Conservation (phyloP, 2,797 vertebrate species). For the Spinus olivaceus region DNA sequence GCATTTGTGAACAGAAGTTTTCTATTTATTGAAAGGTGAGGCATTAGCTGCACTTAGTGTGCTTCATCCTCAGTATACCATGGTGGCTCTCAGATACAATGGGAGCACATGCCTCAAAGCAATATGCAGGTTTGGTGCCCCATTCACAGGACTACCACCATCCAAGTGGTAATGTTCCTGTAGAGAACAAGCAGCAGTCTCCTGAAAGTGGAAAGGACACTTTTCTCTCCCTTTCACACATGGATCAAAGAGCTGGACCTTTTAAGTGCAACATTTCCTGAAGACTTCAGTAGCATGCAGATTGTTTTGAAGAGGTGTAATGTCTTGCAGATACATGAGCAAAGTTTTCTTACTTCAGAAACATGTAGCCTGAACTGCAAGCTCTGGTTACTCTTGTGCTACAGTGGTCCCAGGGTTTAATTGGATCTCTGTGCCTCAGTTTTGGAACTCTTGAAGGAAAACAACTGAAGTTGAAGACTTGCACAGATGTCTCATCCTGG, state of each 20-base stretch:
- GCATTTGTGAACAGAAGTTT: not conserved
- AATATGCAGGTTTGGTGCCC: not conserved
- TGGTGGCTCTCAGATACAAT: not conserved
- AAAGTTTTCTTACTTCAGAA: not conserved
- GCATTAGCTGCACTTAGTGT: rapidly evolving
- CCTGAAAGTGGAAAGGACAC: not conserved
- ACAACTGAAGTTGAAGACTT: not conserved
- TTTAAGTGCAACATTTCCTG: not conserved
- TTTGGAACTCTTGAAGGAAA: not conserved
- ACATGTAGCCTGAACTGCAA: not conserved
- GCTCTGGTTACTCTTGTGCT: not conserved
- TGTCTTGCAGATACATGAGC: not conserved
- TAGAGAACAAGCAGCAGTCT: not conserved
- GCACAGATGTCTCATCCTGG: not conserved
- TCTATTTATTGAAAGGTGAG: not conserved
- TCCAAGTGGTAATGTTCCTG: not conserved
- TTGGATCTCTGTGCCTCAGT: not conserved
- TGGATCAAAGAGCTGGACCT: not conserved
- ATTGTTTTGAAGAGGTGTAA: not conserved
- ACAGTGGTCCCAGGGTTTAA: not conserved
- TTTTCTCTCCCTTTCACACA: not conserved
- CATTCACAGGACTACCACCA: not conserved
- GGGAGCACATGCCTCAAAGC: not conserved
- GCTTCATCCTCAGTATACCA: rapidly evolving
- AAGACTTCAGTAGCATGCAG: not conserved